Conservation (phyloP, 1,140 invertebrate genomes). For the Whitmania pigra region DNA sequence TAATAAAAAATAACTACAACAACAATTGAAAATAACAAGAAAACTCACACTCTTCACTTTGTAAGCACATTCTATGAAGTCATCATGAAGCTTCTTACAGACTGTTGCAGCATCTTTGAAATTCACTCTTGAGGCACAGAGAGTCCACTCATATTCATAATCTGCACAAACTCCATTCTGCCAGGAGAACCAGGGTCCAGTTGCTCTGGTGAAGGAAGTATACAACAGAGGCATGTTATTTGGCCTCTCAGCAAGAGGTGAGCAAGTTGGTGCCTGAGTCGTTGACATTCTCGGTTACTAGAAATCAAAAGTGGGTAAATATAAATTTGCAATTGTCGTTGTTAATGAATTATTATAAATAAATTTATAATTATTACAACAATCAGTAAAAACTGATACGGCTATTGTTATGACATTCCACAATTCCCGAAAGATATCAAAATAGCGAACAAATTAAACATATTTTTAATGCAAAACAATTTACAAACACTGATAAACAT, state of each 20-base stretch:
- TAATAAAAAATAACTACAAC: no score
- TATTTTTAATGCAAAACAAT: no score
- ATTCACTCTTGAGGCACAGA: conserved; percentile 19
- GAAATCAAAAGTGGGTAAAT: background rate
- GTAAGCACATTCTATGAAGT: conserved; percentile 20
- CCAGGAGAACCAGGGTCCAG: conserved; percentile 17
- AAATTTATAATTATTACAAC: no score
- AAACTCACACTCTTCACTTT: conserved; percentile 16
- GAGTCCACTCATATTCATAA: conserved; percentile 15
- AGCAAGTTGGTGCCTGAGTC: background rate
- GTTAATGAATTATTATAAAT: no score
- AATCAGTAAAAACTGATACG: no score
- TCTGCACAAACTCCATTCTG: conserved; percentile 19
- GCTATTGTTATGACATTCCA: no score
- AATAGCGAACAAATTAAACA: no score
- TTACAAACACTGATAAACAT: no score
- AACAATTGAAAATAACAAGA: no score
- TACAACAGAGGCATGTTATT: conserved; percentile 15
- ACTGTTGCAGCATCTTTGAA: conserved; percentile 11
- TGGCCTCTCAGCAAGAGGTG: background rate
- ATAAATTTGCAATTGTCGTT: no score
- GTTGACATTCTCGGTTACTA: background rate
- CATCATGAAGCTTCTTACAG: conserved; percentile 22
- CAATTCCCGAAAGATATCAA: no score
- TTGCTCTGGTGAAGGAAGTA: conserved; percentile 15